These are phyloP conservation scores for Agapornis canus DNA, from an alignment of 2,797 vertebrate genomes.

Conservation along the genomic window DNA sequence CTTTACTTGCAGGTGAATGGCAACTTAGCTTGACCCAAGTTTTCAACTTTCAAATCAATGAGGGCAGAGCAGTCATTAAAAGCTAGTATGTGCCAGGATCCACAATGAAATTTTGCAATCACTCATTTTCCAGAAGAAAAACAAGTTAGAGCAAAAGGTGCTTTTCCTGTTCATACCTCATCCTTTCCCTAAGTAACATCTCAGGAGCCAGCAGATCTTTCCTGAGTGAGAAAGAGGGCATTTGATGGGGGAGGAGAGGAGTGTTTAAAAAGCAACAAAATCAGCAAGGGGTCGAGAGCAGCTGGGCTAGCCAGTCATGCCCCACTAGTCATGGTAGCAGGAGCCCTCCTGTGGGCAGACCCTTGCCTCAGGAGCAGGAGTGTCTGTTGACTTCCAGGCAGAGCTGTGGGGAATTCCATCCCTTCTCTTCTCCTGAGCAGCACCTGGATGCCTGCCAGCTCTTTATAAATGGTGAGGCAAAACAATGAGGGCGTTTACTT, in stretches of 20 bases:
- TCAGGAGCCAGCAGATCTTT: not conserved
- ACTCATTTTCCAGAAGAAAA: not conserved
- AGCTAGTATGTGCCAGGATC: not conserved
- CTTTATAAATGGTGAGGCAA: rapidly evolving
- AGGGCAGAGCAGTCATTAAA: not conserved
- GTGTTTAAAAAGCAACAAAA: not conserved
- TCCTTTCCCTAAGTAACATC: not conserved
- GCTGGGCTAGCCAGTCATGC: not conserved
- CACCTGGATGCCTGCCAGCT: rapidly evolving
- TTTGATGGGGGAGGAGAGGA: rapidly evolving
- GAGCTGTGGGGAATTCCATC: conserved; percentile 47
- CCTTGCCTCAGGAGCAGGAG: not conserved
- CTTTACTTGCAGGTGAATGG: not conserved
- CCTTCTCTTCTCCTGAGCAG: not conserved
- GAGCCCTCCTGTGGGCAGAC: not conserved
- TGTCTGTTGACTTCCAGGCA: not conserved
- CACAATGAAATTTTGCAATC: not conserved
- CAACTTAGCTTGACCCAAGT: not conserved
- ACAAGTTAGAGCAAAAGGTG: not conserved
- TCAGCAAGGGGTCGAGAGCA: not conserved
- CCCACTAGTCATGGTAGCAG: not conserved
- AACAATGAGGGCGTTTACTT: not conserved
- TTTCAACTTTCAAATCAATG: not conserved
- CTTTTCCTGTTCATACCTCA: conserved; percentile 1
- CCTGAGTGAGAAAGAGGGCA: not conserved